Evolutionary conservation across 2,888 invertebrate species (phyloP).

Genomic region (Agrotis puta): DNA sequence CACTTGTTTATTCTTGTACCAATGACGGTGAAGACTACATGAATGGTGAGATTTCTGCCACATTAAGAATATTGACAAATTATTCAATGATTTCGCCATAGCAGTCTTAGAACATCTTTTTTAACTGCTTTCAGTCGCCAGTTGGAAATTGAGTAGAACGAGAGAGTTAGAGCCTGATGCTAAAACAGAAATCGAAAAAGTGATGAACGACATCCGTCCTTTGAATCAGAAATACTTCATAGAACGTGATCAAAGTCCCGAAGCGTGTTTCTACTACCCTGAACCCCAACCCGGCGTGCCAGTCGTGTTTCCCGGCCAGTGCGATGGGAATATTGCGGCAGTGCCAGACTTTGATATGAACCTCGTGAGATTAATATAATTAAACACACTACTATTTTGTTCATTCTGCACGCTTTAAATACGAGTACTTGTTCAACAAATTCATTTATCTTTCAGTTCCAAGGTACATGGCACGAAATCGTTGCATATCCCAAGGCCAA

Average conservation of each 20-base stretch:
- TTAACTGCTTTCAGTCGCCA: slow-evolving; percentile 67
- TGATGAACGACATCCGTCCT: slow-evolving; percentile 68
- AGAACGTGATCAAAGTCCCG: slow-evolving; percentile 70
- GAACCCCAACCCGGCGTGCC: slow-evolving; percentile 72
- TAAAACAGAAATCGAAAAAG: slow-evolving; percentile 63
- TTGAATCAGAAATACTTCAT: slow-evolving; percentile 75
- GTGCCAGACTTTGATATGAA: slow-evolving; percentile 72
- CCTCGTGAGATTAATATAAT: slow-evolving; percentile 62
- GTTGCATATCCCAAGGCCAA: slow-evolving; percentile 76
- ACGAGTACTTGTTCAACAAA: not conserved
- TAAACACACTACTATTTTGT: not conserved
- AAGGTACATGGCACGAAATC: slow-evolving; percentile 78
- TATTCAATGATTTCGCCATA: not conserved
- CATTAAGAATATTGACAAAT: not conserved
- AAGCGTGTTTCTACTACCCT: slow-evolving; percentile 82
- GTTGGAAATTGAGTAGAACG: slow-evolving; percentile 83
- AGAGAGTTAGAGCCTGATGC: slow-evolving; percentile 66
- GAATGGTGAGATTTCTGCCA: slow-evolving; percentile 45
- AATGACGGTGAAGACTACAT: slow-evolving; percentile 76
- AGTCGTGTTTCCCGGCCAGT: slow-evolving; percentile 80
- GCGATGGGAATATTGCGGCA: slow-evolving; percentile 75
- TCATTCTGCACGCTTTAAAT: not conserved
- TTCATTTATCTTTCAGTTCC: slow-evolving; percentile 69
- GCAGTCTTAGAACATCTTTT: not conserved
- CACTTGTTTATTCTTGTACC: slow-evolving; percentile 92